Evolutionary conservation across 2,888 invertebrate species (phyloP), one percentile per base, ranked within the genome.

Genomic region (Volucella inflata): DNA sequence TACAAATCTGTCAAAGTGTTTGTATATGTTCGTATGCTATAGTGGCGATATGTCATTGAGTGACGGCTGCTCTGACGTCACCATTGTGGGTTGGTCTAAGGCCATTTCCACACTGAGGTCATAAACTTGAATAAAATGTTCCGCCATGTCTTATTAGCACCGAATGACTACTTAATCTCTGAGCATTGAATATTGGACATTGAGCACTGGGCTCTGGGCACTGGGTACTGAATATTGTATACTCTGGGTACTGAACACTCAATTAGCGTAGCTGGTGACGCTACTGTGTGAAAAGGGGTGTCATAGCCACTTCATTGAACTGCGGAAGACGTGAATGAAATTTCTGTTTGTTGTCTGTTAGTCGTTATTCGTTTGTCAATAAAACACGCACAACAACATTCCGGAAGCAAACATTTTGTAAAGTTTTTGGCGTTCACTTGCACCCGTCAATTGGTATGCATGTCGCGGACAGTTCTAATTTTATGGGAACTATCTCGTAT

Each of bases 301-400:
- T 9, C 51, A 60, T 60, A 21, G 1, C 21, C 4, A 21, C 21
- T 21, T 21, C 21, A 21, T 0, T 21, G 42, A 59, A 38, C 53
- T 60, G 42, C 51, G 42, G 51, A 51, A 76, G 67, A 68, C 67
- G 68, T 68, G 60, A 68, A 44, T 38, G 46, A 76, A 76, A 76
- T 68, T 50, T 12, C 30, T 53, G n/a, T 16, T 3, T 3, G 21
- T 21, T 4, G 21, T 0, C 3, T 2, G 21, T 21, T 21, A 4
- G 21, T 21, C 21, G 21, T 21, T 21, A 4, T 21, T 46, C 12
- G n/a, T 12, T 12, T 8, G n/a, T 2, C 30, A 30, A 8, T 44
- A 55, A 64, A 53, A 60, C 60, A 44, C 42, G 42, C 4, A 16
- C 46, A 59, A 17, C 3, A 21, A 36, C 46, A 53, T 68, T 68